A percentile compares a stretch with the other conserved stretches of the same genome.
Evolutionary conservation across 1,140 invertebrate genomes (phyloP).

Genomic region (Macrobrachium rosenbergii): DNA sequence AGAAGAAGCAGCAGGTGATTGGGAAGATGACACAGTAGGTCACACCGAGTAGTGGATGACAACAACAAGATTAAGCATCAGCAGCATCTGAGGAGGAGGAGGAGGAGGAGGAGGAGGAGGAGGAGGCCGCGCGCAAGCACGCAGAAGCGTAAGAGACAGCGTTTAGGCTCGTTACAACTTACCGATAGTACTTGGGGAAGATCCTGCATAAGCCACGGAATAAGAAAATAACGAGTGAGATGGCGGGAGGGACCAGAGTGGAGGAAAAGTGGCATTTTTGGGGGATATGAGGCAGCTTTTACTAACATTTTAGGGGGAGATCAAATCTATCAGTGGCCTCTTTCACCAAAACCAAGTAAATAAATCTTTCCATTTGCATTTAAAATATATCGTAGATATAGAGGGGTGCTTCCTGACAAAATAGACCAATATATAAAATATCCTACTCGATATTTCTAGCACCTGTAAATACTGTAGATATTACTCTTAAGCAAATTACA

Average conservation of each 20-base stretch:
- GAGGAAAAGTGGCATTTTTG: not conserved
- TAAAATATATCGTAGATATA: no score
- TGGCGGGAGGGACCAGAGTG: not conserved
- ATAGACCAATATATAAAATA: no score
- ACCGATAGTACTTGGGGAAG: conserved; percentile 61
- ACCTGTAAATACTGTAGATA: no score
- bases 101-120: not conserved
- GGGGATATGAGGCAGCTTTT: not conserved
- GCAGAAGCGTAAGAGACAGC: not conserved
- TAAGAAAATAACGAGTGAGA: conserved; percentile 50
- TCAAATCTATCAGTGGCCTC: no score
- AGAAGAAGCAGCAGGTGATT: not conserved
- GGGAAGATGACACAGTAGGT: not conserved
- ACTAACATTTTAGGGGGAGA: not conserved
- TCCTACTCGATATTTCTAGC: no score
- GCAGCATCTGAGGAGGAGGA: not conserved
- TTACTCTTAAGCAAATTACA: no score
- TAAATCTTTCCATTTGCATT: no score
- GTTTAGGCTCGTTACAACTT: conserved; percentile 22
- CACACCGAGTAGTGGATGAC: no score
- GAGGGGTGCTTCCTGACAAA: no score
- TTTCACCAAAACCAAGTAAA: no score
- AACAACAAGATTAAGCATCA: not conserved
- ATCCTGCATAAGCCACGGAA: conserved; percentile 49
- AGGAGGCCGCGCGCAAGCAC: not conserved